Percentiles rank a stretch among this genome's conserved stretches.
These are phyloP conservation scores for Lagenorhynchus albirostris DNA, from an alignment of 2,113 vertebrate genomes.

Conservation along the genomic window DNA sequence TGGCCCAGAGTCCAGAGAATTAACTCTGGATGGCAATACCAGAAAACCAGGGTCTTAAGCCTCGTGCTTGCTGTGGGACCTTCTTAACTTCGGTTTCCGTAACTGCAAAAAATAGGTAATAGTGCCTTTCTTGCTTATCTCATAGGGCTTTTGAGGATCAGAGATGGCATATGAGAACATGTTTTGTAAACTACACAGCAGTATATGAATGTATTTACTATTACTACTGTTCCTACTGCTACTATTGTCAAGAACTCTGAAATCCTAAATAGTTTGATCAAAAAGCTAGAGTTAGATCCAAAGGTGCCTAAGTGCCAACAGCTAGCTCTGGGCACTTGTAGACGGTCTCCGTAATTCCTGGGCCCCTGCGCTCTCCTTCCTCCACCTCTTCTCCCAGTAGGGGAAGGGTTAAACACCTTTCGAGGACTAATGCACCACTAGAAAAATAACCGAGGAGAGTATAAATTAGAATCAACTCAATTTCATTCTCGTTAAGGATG, in stretches of 20 bases:
- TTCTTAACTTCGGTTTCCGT: not conserved
- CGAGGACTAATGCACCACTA: not conserved
- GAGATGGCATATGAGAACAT: fast-evolving
- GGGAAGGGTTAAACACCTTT: not conserved
- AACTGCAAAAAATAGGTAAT: not conserved
- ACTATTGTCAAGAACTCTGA: not conserved
- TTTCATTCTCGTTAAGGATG: not conserved
- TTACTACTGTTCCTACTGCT: not conserved
- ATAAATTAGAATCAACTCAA: not conserved
- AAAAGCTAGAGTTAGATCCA: not conserved
- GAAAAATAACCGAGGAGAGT: not conserved
- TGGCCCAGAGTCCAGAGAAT: not conserved
- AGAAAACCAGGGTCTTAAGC: not conserved
- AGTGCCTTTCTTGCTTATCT: not conserved
- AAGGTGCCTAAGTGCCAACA: not conserved
- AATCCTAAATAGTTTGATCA: not conserved
- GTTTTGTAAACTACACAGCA: not conserved
- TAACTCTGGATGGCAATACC: not conserved
- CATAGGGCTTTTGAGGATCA: not conserved
- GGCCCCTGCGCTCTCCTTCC: not conserved
- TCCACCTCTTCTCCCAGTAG: not conserved
- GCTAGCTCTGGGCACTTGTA: not conserved
- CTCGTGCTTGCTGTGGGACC: not conserved
- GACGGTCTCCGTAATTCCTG: not conserved
- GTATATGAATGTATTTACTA: not conserved